Base-by-base conservation (phyloP, 2,888 invertebrate genomes). In the Chloroclystis v-ata region DNA sequence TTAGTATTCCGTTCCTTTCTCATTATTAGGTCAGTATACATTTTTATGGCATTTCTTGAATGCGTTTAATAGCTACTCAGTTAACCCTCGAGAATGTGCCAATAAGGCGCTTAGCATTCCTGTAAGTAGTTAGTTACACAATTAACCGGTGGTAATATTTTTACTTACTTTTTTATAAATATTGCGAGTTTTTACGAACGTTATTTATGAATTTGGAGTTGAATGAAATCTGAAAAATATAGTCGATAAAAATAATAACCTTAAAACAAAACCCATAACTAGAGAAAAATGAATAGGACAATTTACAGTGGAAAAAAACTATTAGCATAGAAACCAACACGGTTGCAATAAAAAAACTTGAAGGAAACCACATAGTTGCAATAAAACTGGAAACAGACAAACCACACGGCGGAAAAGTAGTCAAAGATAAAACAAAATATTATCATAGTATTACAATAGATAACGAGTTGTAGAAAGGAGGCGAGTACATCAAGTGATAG, bases 391-490 rank as follows among this genome's bases (percentile, higher is more conserved):
- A n/a, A n/a, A n/a, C n/a, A n/a, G n/a, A n/a, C n/a, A n/a, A n/a
- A n/a, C n/a, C n/a, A n/a, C n/a, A n/a, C n/a, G n/a, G n/a, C n/a
- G n/a, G n/a, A n/a, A n/a, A n/a, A n/a, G n/a, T n/a, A n/a, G n/a
- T n/a, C n/a, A 8, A 9, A 32, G 16, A 10, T 10, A 16, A 32
- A 24, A 20, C 20, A 1, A 20, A 20, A 11, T 20, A 11, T n/a
- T 20, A 20, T n/a, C 16, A 33, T 20, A 24, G 6, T n/a, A 0
- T 6, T 33, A 33, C 14, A 9, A 14, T n/a, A 2, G 13, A 32
- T 33, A 20, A 11, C 7, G n/a, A 20, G 20, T 35, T 35, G 11
- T 24, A 35, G 35, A 35, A 35, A 35, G 35, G 16, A 35, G 20
- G 35, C 10, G 20, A 5, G 14, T 33, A 16, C 32, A 4, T 35